Evolutionary conservation across 2,888 invertebrate species (phyloP), one percentile per base, ranked within the genome.

Genomic region (Bugula neritina): DNA sequence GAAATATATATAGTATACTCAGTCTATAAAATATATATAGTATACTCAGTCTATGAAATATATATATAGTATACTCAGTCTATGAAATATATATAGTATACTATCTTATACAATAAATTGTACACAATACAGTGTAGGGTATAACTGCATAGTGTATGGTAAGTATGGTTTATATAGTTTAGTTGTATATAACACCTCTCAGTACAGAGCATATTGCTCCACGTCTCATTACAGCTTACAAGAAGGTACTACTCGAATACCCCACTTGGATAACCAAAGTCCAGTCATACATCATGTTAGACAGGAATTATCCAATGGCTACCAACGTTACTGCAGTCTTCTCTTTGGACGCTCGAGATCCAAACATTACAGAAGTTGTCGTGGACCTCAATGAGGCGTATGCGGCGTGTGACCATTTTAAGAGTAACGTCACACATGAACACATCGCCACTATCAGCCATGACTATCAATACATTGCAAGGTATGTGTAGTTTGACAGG

Each of bases 311-410:
- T 31, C 63, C 63, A 29, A 13, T 63, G 29, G 63, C 63, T 13
- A 63, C 63, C 31, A 63, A 63, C 31, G 63, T 31, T n/a, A 63
- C 63, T 31, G 63, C 63, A 17, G 63, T 63, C 3, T 63, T 63
- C 34, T 3, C 29, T 5, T 31, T 63, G 21, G 63, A 63, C n/a
- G n/a, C 10, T 13, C 27, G 31, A 31, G 63, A 63, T n/a, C 5
- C 10, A 31, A 5, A 29, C n/a, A 27, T 63, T 27, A n/a, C 5
- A 27, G 31, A 27, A 63, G 63, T 63, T 5, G 63, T 63, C 5
- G 27, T 63, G 31, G 63, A 63, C 31, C 17, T 63, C 13, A 63
- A 63, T 63, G 63, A 63, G 34, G 31, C 31, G 31, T 63, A 63
- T n/a, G 63, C 63, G 1, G 63, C 63, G 2, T 63, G 63, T 31